A percentile compares a stretch with the other conserved stretches of the same genome.
phyloP scores from a whole-genome alignment of 2,797 vertebrate genomes.

The Sorex maritimensis region DNA sequence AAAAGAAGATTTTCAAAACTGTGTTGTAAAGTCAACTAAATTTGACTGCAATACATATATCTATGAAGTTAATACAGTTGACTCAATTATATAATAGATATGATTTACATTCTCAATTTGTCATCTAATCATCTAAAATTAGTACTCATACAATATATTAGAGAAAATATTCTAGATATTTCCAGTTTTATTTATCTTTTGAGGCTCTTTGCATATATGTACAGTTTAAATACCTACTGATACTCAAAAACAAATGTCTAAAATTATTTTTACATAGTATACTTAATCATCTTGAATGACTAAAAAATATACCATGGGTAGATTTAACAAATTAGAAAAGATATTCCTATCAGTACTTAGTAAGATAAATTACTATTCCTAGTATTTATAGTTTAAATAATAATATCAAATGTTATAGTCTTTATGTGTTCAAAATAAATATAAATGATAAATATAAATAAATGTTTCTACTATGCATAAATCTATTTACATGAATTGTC shows the following conservation, averaged over 20 bases:
- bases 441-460: not conserved
- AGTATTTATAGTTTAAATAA: not conserved
- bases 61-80: no score
- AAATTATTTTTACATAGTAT: not conserved
- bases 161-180: not conserved
- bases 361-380: constrained; percentile 20
- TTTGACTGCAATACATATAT: not conserved
- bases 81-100: no score
- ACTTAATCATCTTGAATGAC: not conserved
- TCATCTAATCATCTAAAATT: not conserved
- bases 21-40: not conserved
- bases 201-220: not conserved
- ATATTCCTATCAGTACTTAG: not conserved
- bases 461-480: not conserved
- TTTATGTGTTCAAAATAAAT: not conserved
- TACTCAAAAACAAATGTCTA: not conserved
- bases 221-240: not conserved
- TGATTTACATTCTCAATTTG: not conserved
- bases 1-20: not conserved
- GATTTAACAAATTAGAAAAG: not conserved
- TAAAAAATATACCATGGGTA: not conserved
- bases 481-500: constrained; percentile 12
- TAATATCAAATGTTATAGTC: not conserved
- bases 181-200: not conserved
- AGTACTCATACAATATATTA: not conserved